These are phyloP conservation scores for Spilosoma lubricipeda DNA, from an alignment of 2,888 invertebrate genomes.

Conservation along the genomic window DNA sequence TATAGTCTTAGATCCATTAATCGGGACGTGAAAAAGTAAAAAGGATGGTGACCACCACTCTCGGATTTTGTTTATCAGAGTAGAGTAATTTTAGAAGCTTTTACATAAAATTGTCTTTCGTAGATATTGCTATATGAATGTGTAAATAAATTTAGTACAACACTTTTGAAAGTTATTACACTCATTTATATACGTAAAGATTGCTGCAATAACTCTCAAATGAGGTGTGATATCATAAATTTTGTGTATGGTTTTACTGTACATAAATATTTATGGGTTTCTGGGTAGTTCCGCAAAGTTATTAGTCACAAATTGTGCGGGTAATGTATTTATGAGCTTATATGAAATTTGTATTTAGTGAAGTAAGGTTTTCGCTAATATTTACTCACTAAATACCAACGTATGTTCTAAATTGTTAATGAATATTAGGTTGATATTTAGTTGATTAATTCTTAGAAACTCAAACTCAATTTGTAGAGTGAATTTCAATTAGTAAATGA, in stretches of 20 bases:
- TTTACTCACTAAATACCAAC: neutral
- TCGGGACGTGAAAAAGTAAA: no score
- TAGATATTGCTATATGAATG: neutral
- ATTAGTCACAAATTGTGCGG: slow-evolving; percentile 45
- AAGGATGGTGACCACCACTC: no score
- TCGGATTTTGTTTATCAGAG: no score
- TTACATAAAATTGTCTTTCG: no score
- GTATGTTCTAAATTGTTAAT: neutral
- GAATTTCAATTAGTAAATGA: neutral
- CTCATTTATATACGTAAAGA: slow-evolving; percentile 10
- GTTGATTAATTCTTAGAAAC: neutral
- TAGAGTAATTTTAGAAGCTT: no score
- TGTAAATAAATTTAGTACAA: neutral
- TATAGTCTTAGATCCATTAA: no score
- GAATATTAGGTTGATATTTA: neutral
- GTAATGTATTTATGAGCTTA: slow-evolving; percentile 36
- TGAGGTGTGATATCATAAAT: slow-evolving; percentile 50
- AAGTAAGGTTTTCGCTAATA: neutral
- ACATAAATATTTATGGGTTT: slow-evolving; percentile 47
- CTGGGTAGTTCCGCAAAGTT: slow-evolving; percentile 39
- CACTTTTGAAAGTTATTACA: neutral
- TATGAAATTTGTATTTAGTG: neutral
- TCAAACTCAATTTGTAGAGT: neutral
- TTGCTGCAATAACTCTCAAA: slow-evolving; percentile 39
- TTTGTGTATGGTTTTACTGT: slow-evolving; percentile 47